Conservation (phyloP, 2,113 vertebrate species). For the Mirounga angustirostris region DNA sequence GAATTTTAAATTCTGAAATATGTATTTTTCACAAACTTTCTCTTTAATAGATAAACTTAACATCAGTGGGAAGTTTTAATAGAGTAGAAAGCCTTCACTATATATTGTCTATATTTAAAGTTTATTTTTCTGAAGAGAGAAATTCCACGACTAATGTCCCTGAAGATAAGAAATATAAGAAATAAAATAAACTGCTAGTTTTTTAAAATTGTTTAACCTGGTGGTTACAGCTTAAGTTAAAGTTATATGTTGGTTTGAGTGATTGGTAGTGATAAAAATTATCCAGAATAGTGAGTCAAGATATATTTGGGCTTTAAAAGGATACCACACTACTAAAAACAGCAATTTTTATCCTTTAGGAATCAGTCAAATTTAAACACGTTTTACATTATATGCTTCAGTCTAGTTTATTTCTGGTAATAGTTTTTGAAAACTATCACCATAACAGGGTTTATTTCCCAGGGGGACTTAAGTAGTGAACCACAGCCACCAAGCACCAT, state of each 20-base stretch:
- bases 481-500: not conserved
- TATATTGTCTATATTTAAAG: not conserved
- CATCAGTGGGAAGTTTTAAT: not conserved
- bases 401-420: not conserved
- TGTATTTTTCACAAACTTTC: not conserved
- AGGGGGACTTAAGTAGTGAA: not conserved
- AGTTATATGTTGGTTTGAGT: not conserved
- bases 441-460: not conserved
- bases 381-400: not conserved
- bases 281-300: not conserved
- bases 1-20: conserved; percentile 38
- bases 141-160: not conserved
- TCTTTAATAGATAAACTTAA: not conserved
- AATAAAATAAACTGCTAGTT: not conserved
- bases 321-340: not conserved
- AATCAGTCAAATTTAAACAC: not conserved
- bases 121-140: not conserved
- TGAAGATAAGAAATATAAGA: not conserved
- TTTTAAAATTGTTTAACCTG: not conserved
- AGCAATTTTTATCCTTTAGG: not conserved
- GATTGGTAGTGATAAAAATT: not conserved
- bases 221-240: not conserved
- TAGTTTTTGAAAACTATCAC: not conserved
- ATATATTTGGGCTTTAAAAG: not conserved
- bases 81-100: not conserved